Evolutionary conservation across 92 coral and sea anemone genomes (phyloP), one percentile per base, ranked within the genome.

Genomic region (Porites divaricata): DNA sequence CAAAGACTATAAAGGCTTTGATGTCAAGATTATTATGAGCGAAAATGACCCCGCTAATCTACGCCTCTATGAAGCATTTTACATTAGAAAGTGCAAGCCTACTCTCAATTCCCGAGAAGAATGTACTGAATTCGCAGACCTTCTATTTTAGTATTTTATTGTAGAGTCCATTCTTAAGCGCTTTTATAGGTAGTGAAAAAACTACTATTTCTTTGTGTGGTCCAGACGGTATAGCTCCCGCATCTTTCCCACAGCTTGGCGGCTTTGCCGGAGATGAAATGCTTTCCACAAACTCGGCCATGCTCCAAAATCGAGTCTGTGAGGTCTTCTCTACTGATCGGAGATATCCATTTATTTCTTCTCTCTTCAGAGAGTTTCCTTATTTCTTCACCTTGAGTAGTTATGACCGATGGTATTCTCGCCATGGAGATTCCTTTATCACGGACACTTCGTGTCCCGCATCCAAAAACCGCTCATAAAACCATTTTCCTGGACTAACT

Each of bases 401-500:
- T 62, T 50, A 57, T 59, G 48, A 68, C 68, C 16, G 15, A 26
- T 52, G 86, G 86, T 72, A 72, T 83, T 35, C 80, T 72, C 23
- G 87, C 87, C 63, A 83, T 80, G 13, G 13, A 58, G 25, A 71
- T 6, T n/a, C 87, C 78, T 72, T 72, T 83, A 71, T 83, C 79
- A 24, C 72, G 65, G 50, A 72, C 73, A 83, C 73, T 83, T 72
- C 26, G 58, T 21, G 63, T 59, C 16, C 87, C 79, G 73, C 87
- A 83, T 72, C 80, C 63, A 64, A 83, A 35, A 83, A 83, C 53
- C 62, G 65, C 79, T 0, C 79, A 83, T 17, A 83, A 83, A 83
- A 83, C 87, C 87, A 83, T 83, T 61, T 77, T 77, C 28, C 14
- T 54, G 25, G 21, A 54, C 79, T 16, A 21, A 56, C 56, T 62